phyloP scores from a whole-genome alignment of 2,797 vertebrate genomes.

The Sebastes baramenuke region DNA sequence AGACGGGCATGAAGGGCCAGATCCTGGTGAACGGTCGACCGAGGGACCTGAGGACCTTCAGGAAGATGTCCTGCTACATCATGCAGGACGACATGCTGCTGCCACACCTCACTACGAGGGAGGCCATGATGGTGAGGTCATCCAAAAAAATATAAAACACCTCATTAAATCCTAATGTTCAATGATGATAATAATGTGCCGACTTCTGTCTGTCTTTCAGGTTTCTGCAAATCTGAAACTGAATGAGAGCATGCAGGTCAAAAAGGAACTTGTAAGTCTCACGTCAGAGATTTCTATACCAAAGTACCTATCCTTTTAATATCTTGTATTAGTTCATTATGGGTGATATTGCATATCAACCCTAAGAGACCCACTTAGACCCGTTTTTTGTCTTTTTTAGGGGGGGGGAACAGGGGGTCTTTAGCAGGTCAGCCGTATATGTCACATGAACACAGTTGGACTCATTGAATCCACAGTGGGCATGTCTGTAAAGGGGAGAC shows the following conservation, averaged over 20 bases:
- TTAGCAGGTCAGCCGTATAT: too few relatives aligned
- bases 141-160: not conserved
- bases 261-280: conserved; percentile 93
- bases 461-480: too few relatives aligned
- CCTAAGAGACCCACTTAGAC: too few relatives aligned
- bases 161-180: not conserved
- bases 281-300: not conserved
- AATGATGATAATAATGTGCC: not conserved
- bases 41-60: conserved; percentile 93
- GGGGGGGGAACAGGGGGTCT: too few relatives aligned
- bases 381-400: too few relatives aligned
- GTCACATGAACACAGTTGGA: fast-evolving
- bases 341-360: not conserved
- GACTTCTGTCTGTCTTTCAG: conserved; percentile 72
- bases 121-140: conserved; percentile 96
- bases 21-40: conserved; percentile 93
- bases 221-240: conserved; percentile 96
- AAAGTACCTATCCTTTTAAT: not conserved
- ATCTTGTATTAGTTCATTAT: not conserved
- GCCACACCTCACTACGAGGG: conserved; percentile 91
- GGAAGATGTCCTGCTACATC: conserved; percentile 99
- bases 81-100: conserved; percentile 99
- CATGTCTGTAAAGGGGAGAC: too few relatives aligned
- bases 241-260: conserved; percentile 94
- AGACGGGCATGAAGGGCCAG: conserved; percentile 97